Base-by-base conservation (phyloP, 2,888 invertebrate genomes). In the Parnassius smintheus region DNA sequence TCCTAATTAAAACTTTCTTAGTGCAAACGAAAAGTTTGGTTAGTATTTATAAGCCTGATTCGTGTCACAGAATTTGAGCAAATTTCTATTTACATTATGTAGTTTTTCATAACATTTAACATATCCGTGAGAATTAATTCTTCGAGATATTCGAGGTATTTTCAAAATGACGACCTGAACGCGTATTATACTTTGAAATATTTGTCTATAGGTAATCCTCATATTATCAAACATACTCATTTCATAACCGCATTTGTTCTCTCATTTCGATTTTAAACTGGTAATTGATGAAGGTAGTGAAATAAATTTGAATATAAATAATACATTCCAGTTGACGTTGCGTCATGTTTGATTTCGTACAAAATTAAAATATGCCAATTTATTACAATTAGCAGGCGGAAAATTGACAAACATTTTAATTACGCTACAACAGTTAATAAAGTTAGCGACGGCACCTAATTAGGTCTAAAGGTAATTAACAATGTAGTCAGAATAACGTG, bases 1-100 rank as follows among this genome's bases (percentile, higher is more conserved):
- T 54, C 57, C 58, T 62, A 62, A 62, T 58, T 62, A 58, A 62
- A 62, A 62, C 53, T 57, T 62, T 9, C 53, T 53, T 53, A 18
- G 46, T 46, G 46, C 48, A 57, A 62, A 52, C 62, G 48, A 57
- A 18, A 49, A 18, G 13, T 13, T 49, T 9, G 9, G 9, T 49
- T 9, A n/a, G 49, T 49, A 49, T 49, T 49, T 49, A 7, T 35
- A 35, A 35, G 35, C 35, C 35, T 35, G 35, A 35, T 25, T 25
- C 35, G 35, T 35, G 35, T 35, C 35, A 7, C 35, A 35, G 35
- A 35, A 35, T 35, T 35, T 35, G 4, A 7, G 35, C 35, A 51
- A 18, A 8, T 18, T n/a, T 12, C 7, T 13, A 35, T 35, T 22
- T 56, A 25, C 2, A 46, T n/a, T 56, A 11, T 18, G 4, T 41